These are phyloP conservation scores for Bubo scandiacus DNA, from an alignment of 2,113 vertebrate species.

Conservation along the genomic window DNA sequence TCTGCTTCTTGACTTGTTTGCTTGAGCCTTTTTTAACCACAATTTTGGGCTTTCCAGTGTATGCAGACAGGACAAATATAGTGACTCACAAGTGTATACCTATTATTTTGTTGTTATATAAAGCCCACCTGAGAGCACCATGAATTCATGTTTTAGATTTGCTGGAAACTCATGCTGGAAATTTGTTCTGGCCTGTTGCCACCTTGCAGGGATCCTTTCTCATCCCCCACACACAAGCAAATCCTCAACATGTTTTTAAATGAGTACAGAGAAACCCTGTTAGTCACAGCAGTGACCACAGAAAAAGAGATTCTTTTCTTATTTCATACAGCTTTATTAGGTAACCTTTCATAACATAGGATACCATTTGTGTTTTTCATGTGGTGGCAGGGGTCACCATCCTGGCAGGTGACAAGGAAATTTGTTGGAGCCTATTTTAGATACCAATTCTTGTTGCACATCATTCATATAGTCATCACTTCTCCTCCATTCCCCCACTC, in stretches of 20 bases:
- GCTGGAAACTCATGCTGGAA: slow-evolving; percentile 50
- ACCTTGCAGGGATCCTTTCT: not conserved
- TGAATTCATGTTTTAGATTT: slow-evolving; percentile 39
- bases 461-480: not conserved
- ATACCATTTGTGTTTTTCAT: not conserved
- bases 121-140: slow-evolving; percentile 21
- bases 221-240: not conserved
- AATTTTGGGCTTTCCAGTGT: not conserved
- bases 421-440: not conserved
- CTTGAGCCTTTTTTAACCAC: slow-evolving; percentile 23
- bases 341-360: not conserved
- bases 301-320: not conserved
- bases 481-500: not conserved
- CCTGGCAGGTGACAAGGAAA: not conserved
- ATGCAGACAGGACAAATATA: slow-evolving; percentile 47
- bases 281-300: slow-evolving; percentile 28
- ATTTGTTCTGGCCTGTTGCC: not conserved
- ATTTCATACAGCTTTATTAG: not conserved
- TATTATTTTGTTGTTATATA: slow-evolving; percentile 72
- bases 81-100: slow-evolving; percentile 22
- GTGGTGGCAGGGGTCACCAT: not conserved
- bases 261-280: not conserved
- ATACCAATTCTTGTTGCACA: not conserved
- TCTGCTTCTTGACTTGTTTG: not conserved
- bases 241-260: not conserved